Base-by-base conservation (phyloP, 35 echinoderm and acorn worm genomes). In the Ophioderma brevispina region DNA sequence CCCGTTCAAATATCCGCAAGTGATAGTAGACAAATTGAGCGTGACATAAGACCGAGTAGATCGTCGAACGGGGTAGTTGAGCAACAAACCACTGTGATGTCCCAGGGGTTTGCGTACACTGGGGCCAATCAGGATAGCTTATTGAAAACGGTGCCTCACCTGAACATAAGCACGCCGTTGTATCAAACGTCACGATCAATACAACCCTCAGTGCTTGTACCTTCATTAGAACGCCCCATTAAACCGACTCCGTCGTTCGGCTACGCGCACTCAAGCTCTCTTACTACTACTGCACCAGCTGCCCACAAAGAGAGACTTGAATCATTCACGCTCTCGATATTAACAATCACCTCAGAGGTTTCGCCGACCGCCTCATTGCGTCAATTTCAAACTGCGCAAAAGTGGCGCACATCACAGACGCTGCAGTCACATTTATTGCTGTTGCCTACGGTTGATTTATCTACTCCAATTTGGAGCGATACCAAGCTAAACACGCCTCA, bases 141-240 rank as follows among this genome's bases (percentile, higher is more conserved):
- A 70, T 70, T 70, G 59, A 70, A 70, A 70, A 70, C 59, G n/a
- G 59, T 70, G 23, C 59, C 59, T 70, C 59, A 70, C 59, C 23
- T 70, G 4, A 70, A 70, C 59, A 70, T 70, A 70, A 70, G 59
- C 59, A 70, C 59, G 23, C 6, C 28, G 59, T 70, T 70, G 59
- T 70, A 70, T 70, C 59, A 70, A 70, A 70, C 59, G 23, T 70
- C 59, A 70, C 59, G 59, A 70, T 70, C 59, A 70, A 70, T 70
- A 70, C 28, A 70, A 4, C 59, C 59, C 59, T 70, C 28, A 6
- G 59, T 25, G 28, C 6, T 70, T 30, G 59, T 25, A 30, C 6
- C 59, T 70, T 70, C 59, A 70, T 70, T 30, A 70, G 23, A 25
- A 6, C 5, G 59, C 59, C 23, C 59, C 59, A 70, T 70, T 70